A percentile compares a stretch with the other conserved stretches of the same genome.
These are phyloP conservation scores for Catagonus wagneri DNA, from an alignment of 2,113 vertebrate genomes.

Conservation along the genomic window DNA sequence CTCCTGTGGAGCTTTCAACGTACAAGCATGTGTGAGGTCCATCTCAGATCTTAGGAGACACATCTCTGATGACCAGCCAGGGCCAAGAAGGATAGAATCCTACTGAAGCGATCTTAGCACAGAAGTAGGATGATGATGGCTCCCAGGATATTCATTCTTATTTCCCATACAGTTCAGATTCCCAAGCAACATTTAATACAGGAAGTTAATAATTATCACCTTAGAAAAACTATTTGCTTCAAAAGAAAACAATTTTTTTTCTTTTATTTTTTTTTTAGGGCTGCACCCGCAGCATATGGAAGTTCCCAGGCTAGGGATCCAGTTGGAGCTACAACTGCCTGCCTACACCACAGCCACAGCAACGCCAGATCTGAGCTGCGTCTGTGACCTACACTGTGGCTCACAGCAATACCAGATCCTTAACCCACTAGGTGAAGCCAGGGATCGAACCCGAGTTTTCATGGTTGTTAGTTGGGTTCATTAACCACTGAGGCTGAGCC, in stretches of 20 bases:
- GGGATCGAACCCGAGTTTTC: too few species aligned
- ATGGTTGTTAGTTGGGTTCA: too few species aligned
- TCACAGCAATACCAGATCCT: too few species aligned
- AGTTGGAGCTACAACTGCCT: too few species aligned
- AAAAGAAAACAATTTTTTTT: background rate
- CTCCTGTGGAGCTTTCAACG: background rate
- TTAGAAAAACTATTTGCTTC: slow-evolving; percentile 29
- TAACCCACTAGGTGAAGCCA: too few species aligned
- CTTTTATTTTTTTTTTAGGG: too few species aligned
- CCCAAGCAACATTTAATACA: background rate
- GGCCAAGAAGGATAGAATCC: background rate
- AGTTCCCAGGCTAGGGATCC: too few species aligned
- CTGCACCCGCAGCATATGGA: too few species aligned
- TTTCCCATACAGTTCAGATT: background rate
- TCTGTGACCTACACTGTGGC: too few species aligned
- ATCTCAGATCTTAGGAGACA: background rate
- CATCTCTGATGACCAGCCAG: background rate
- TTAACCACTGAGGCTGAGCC: too few species aligned
- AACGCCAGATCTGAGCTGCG: too few species aligned
- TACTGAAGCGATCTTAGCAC: background rate
- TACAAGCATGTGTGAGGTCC: background rate
- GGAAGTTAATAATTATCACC: slow-evolving; percentile 3
- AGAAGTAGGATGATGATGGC: background rate
- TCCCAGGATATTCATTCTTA: background rate
- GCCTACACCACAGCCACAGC: too few species aligned